Base-by-base conservation (phyloP, 2,888 invertebrate genomes). In the Cataglyphis livida region DNA sequence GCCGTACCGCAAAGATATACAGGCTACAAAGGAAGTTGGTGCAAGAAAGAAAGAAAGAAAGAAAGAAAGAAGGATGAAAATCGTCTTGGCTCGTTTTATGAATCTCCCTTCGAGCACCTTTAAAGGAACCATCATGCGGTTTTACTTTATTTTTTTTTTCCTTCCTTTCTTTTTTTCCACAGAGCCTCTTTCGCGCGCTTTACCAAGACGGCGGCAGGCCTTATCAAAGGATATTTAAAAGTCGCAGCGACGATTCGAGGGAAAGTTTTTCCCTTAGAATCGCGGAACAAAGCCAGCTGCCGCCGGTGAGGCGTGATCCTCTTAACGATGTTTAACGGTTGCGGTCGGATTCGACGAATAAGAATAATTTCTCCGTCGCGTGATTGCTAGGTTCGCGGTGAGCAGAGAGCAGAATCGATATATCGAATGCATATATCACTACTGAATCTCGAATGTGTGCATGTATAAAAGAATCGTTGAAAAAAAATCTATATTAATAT, bases 161-260 rank as follows among this genome's bases (percentile, higher is more conserved):
- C n/a, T 62, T 32, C 10, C 35, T 25, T n/a, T 71, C 25, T 12
- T 28, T 68, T 32, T 44, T 35, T n/a, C 38, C 9, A 10, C 21
- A 9, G 66, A 65, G 25, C n/a, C 28, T 18, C 57, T 35, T 21
- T 25, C 66, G 65, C 51, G 18, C 48, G 21, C n/a, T 81, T 51
- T n/a, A 28, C 25, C 51, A 15, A 70, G 59, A 35, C 32, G n/a
- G 21, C 65, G 83, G 84, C 75, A 71, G 62, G 62, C 70, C 75
- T 73, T 85, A 85, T 90, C 90, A 89, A 90, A 90, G 89, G 86
- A 90, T 87, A 90, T 89, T 90, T 90, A 85, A 89, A 86, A 78
- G 88, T 82, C 41, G 79, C 65, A 38, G n/a, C 83, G 75, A 76
- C 74, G 71, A 83, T 81, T 85, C 65, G 78, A 71, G 84, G 85